phyloP scores from a whole-genome alignment of 2,888 invertebrate species.

The Leucozona laternaria region DNA sequence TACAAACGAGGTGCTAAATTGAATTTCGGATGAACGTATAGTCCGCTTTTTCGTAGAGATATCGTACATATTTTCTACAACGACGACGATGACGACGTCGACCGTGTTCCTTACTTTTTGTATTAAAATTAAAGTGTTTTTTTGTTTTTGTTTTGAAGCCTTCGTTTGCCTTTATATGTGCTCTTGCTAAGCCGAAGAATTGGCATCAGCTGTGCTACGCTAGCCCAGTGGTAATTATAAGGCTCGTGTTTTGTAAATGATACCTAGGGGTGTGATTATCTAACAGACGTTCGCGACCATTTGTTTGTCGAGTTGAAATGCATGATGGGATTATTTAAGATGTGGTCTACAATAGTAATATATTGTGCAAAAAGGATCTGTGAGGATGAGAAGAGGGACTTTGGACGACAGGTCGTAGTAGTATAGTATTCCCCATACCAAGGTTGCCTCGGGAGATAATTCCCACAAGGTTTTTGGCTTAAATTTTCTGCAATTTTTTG shows the following conservation, averaged over 20 bases:
- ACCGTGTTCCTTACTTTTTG: conserved; percentile 54
- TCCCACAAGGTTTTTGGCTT: not conserved
- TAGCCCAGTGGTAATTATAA: conserved; percentile 66
- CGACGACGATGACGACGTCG: conserved; percentile 1
- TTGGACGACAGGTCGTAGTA: not conserved
- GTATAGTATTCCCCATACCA: not conserved
- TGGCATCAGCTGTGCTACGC: conserved; percentile 62
- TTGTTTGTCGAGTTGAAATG: conserved; percentile 52
- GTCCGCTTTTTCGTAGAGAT: conserved; percentile 7
- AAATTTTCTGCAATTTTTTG: not conserved
- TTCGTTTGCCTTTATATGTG: not conserved
- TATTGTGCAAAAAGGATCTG: not conserved
- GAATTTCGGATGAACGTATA: conserved; percentile 65
- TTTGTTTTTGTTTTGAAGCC: not conserved
- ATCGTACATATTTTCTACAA: conserved; percentile 18
- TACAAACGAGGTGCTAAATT: conserved; percentile 75
- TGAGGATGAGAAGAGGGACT: not conserved
- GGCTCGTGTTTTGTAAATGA: conserved; percentile 70
- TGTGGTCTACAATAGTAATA: conserved; percentile 23
- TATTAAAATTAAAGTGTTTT: conserved; percentile 54
- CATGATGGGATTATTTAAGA: conserved; percentile 36
- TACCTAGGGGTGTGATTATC: conserved; percentile 73
- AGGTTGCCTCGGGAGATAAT: not conserved
- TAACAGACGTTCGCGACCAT: conserved; percentile 68
- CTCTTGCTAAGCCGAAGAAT: conserved; percentile 5